Conservation (phyloP, 2,113 vertebrate genomes). For the Peucedramus taeniatus region DNA sequence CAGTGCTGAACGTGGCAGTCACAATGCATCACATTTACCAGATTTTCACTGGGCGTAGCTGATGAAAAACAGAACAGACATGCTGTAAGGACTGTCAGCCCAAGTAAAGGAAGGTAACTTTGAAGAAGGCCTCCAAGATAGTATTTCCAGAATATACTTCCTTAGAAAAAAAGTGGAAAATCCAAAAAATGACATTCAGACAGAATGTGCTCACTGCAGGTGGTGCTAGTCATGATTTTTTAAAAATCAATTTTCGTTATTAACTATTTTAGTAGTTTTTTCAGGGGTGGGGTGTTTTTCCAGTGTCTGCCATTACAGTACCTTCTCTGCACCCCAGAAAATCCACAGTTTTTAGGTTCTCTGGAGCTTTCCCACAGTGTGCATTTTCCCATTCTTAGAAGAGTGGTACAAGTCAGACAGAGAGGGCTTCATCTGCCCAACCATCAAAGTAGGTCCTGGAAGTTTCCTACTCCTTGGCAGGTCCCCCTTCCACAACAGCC, state of each 20-base stretch:
- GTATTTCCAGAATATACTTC: not conserved
- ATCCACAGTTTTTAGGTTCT: not conserved
- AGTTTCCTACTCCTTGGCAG: not conserved
- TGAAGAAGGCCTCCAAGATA: not conserved
- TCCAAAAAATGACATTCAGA: not conserved
- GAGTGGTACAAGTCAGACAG: not conserved
- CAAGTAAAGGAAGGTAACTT: not conserved
- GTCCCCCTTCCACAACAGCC: not conserved
- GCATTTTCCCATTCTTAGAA: not conserved
- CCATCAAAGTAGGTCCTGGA: not conserved
- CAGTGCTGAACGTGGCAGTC: not conserved
- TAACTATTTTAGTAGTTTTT: not conserved
- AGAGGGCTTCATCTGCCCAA: not conserved
- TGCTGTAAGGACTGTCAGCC: not conserved
- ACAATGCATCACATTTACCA: not conserved
- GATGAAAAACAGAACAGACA: not conserved
- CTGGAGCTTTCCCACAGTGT: not conserved
- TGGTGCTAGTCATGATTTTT: not conserved
- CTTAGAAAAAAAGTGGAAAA: not conserved
- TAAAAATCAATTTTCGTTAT: not conserved
- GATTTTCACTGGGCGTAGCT: not conserved
- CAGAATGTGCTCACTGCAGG: not conserved
- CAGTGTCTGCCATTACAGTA: not conserved
- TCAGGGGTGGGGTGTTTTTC: fast-evolving
- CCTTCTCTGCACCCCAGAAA: not conserved